phyloP scores from a whole-genome alignment of 2,797 vertebrate species.

The Phataginus tetradactyla region DNA sequence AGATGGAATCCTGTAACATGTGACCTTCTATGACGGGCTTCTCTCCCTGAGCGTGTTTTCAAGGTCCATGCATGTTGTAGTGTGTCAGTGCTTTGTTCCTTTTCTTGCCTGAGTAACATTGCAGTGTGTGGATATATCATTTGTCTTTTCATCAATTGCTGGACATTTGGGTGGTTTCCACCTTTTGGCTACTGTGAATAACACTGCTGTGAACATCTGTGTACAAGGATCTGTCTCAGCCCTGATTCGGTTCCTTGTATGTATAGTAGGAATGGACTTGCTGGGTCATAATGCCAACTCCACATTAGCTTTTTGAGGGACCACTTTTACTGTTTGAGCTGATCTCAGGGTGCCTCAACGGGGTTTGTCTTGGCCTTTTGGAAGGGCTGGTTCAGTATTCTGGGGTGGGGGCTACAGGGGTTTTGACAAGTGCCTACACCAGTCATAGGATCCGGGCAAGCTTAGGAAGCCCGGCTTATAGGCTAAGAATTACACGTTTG shows the following conservation, averaged over 20 bases:
- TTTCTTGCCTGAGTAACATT: neutral
- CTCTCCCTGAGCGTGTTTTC: neutral
- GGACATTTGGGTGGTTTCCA: neutral
- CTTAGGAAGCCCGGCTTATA: neutral
- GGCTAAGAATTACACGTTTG: neutral
- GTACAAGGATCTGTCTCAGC: neutral
- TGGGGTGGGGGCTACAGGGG: neutral
- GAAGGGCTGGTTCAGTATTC: neutral
- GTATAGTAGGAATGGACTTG: neutral
- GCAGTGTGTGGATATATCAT: accelerated
- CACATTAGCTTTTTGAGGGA: neutral
- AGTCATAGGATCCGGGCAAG: neutral
- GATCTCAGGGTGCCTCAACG: neutral
- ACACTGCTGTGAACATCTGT: neutral
- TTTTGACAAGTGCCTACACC: neutral
- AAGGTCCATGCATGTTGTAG: neutral
- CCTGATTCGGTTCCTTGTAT: neutral
- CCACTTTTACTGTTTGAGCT: neutral
- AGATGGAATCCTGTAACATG: accelerated
- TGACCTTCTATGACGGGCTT: too few species aligned
- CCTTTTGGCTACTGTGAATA: neutral
- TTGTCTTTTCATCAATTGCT: neutral
- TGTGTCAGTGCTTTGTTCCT: neutral
- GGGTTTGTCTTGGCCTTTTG: neutral
- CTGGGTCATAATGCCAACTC: neutral